Evolutionary conservation across 92 coral and sea anemone species (phyloP).

Genomic region (Heteractis magnifica): DNA sequence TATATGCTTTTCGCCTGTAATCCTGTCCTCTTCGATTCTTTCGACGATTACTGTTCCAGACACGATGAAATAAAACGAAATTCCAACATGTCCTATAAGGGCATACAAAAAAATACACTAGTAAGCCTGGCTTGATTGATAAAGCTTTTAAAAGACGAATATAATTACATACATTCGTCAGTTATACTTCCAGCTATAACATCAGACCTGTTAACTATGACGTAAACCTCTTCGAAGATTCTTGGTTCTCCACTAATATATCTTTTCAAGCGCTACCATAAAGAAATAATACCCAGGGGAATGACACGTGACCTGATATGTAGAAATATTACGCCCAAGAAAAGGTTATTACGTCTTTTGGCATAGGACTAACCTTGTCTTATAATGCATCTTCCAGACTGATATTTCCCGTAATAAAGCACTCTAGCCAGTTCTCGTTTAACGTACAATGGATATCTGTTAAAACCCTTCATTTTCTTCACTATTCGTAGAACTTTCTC

Average conservation of each 20-base stretch:
- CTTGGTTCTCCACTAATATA: too few relatives aligned
- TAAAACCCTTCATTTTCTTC: conserved; percentile 85
- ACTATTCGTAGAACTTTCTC: conserved; percentile 77
- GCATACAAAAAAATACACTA: background rate
- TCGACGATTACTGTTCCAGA: conserved; percentile 87
- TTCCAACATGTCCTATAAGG: conserved; percentile 72
- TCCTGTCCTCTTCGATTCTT: conserved; percentile 82
- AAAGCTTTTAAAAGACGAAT: background rate
- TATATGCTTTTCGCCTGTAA: conserved; percentile 76
- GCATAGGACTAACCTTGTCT: conserved; percentile 72
- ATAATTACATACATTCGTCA: too few relatives aligned
- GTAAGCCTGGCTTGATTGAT: background rate
- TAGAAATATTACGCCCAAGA: background rate
- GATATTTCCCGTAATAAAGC: conserved; percentile 71
- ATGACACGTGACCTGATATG: too few relatives aligned
- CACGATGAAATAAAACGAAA: conserved; percentile 92
- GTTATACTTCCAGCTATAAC: too few relatives aligned
- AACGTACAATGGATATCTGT: conserved; percentile 79
- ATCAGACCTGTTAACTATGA: too few relatives aligned
- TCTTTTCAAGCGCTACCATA: too few relatives aligned
- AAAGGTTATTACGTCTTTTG: background rate
- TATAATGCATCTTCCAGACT: conserved; percentile 71
- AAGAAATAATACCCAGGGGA: too few relatives aligned
- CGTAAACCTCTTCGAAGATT: too few relatives aligned
- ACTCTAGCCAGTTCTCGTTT: conserved; percentile 89